A percentile compares a stretch with the other conserved stretches of the same genome.
These are phyloP conservation scores for Coptotermes formosanus DNA, from an alignment of 1,140 invertebrate species.

Conservation along the genomic window DNA sequence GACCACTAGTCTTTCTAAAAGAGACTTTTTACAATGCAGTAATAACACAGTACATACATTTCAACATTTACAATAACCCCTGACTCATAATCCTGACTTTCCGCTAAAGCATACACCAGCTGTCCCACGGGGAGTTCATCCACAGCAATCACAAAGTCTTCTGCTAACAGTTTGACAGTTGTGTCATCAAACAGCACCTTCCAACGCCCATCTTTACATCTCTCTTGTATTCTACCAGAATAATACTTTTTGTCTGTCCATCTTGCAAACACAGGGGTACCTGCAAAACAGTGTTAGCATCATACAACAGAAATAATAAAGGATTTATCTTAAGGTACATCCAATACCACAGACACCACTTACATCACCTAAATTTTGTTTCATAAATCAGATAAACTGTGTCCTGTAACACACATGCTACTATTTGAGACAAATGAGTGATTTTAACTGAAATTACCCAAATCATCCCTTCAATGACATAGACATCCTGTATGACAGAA, in stretches of 20 bases:
- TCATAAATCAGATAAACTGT: too few relatives aligned
- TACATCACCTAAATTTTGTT: too few relatives aligned
- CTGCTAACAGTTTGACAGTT: constrained; percentile 54
- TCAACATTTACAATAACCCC: constrained; percentile 30
- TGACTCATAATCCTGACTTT: constrained; percentile 42
- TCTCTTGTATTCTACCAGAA: constrained; percentile 54
- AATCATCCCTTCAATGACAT: too few relatives aligned
- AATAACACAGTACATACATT: constrained; percentile 9
- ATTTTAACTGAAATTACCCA: too few relatives aligned
- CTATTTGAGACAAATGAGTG: too few relatives aligned
- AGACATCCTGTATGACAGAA: too few relatives aligned
- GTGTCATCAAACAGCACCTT: constrained; percentile 61
- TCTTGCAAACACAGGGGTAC: constrained; percentile 55
- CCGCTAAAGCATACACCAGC: constrained; percentile 44
- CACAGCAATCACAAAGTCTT: constrained; percentile 57
- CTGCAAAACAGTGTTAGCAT: not conserved
- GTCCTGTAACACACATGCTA: too few relatives aligned
- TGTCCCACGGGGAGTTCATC: constrained; percentile 41
- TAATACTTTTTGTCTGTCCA: constrained; percentile 65
- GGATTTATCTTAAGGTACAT: too few relatives aligned
- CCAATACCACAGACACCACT: too few relatives aligned
- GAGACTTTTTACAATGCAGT: too few relatives aligned
- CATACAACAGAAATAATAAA: too few relatives aligned
- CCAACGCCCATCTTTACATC: constrained; percentile 56
- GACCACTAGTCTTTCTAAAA: too few relatives aligned